Conservation (phyloP, 2,113 vertebrate species). For the Aptenodytes patagonicus region DNA sequence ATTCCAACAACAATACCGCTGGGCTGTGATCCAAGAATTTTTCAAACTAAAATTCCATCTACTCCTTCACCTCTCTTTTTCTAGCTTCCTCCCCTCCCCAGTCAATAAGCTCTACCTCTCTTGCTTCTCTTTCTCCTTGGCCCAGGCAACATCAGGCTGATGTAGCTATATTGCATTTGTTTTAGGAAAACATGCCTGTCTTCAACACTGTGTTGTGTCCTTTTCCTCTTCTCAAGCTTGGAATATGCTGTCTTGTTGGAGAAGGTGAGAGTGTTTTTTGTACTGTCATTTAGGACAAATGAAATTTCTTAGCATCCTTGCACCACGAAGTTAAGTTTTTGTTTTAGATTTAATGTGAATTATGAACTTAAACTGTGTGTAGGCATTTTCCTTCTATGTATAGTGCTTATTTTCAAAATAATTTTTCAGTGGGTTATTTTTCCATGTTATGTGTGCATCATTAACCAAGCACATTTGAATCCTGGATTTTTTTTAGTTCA, state of each 20-base stretch:
- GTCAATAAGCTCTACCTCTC: not conserved
- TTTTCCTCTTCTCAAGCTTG: constrained; percentile 14
- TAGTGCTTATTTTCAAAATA: not conserved
- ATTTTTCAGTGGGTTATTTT: not conserved
- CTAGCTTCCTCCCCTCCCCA: not conserved
- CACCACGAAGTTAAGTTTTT: not conserved
- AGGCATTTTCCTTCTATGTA: not conserved
- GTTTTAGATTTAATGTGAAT: not conserved
- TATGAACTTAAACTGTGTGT: not conserved
- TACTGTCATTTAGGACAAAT: not conserved
- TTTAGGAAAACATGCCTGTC: constrained; percentile 9
- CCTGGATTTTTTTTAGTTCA: not conserved
- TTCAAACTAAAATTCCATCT: not conserved
- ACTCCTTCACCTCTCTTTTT: not conserved
- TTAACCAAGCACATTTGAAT: not conserved
- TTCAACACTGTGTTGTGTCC: not conserved
- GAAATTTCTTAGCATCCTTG: not conserved
- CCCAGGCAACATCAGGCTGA: not conserved
- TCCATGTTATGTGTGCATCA: not conserved
- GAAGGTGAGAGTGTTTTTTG: not conserved
- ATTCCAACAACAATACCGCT: not conserved
- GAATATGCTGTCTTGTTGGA: not conserved
- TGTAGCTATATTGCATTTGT: not conserved
- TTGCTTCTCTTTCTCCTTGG: not conserved
- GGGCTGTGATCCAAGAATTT: not conserved